Conservation (phyloP, 1,140 invertebrate genomes). For the Zophobas atratus region DNA sequence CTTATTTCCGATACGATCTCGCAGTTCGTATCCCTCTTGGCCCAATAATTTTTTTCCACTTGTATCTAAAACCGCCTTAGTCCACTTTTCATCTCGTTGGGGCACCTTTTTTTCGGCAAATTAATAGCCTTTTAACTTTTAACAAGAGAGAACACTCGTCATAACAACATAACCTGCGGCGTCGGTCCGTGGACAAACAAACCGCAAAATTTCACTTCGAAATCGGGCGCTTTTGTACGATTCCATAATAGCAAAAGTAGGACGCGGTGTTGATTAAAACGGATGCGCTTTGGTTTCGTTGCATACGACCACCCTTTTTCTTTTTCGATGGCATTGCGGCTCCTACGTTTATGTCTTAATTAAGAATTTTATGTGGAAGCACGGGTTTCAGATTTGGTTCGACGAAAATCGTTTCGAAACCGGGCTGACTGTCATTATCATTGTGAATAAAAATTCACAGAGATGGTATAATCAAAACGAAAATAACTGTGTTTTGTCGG, state of each 20-base stretch:
- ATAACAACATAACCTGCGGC: background rate
- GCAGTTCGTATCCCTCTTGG: too few relatives aligned
- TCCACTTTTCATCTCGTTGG: too few relatives aligned
- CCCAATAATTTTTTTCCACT: too few relatives aligned
- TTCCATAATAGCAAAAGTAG: conserved; percentile 17
- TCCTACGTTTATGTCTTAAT: too few relatives aligned
- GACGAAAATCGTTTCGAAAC: background rate
- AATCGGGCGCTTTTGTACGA: background rate
- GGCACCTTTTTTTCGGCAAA: too few relatives aligned
- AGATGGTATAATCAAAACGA: conserved; percentile 22
- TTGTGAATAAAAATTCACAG: conserved; percentile 20
- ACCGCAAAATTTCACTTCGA: conserved; percentile 26
- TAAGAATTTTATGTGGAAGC: too few relatives aligned
- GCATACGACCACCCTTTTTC: too few relatives aligned
- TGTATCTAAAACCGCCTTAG: too few relatives aligned
- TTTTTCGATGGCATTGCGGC: too few relatives aligned
- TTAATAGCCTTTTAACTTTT: too few relatives aligned
- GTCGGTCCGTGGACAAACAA: background rate
- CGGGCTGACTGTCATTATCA: background rate
- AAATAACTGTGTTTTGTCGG: conserved; percentile 12
- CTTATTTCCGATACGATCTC: too few relatives aligned
- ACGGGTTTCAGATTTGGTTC: too few relatives aligned
- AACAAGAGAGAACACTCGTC: background rate
- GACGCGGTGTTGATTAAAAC: background rate
- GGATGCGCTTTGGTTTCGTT: background rate